Base-by-base conservation (phyloP, 2,888 invertebrate species). In the Drosophila helvetica region DNA sequence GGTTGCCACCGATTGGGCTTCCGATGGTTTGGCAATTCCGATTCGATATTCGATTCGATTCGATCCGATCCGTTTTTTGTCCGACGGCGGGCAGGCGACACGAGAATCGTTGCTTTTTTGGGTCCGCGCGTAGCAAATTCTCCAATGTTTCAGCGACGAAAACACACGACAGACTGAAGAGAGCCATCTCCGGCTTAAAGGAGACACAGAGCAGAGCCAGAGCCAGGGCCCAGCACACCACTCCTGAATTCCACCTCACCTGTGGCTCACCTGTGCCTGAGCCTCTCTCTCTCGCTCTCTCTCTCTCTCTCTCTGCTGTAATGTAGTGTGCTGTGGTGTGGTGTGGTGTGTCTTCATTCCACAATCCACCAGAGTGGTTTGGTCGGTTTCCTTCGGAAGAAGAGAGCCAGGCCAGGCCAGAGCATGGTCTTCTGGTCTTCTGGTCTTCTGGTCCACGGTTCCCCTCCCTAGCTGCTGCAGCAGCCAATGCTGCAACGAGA, bases 101-200 rank as follows among this genome's bases (percentile, higher is more conserved):
- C 76, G 60, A 69, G 66, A 69, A 68, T 54, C 57, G 68, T 74
- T 56, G 59, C 62, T 63, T 22, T 22, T 33, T 12, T 1, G 0
- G 33, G 33, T 86, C 78, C 88, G 90, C 87, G 74, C 81, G 79
- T 69, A 78, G 51, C 63, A 70, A 70, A 74, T 70, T 78, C 77
- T 79, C 82, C 83, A 90, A 89, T 88, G 89, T 87, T 89, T 80
- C 88, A 83, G 83, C 90, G 90, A 89, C 84, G 90, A 89, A 90
- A 91, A 88, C 89, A 89, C 90, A 89, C 92, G 90, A 90, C 85
- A 89, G 90, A 91, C 91, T 91, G 79, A 89, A 67, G 63, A 48
- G 82, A 74, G 55, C 68, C 66, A 53, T 53, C 64, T 57, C 56
- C 55, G 42, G 48, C 73, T 77, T 78, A 51, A 47, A 61, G 65